A percentile compares a stretch with the other conserved stretches of the same genome.
phyloP scores from a whole-genome alignment of 1,140 invertebrate species.

The Drosophila lacteicornis region DNA sequence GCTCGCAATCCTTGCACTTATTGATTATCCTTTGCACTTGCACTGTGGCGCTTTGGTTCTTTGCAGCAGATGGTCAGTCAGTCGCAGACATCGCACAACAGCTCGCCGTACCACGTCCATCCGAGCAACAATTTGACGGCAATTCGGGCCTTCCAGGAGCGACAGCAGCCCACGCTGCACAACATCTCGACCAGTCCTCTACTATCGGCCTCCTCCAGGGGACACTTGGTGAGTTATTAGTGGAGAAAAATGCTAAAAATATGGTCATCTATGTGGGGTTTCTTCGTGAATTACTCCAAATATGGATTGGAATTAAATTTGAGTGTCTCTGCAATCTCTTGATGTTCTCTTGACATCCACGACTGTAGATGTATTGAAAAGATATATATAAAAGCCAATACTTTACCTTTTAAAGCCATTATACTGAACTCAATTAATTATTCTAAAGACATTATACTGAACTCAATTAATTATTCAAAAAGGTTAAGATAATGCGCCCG shows the following conservation, averaged over 20 bases:
- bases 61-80: conserved; percentile 60
- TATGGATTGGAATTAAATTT: not conserved
- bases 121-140: conserved; percentile 82
- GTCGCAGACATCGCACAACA: conserved; percentile 64
- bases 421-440: too few relatives aligned
- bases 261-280: not conserved
- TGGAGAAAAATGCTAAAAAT: too few relatives aligned
- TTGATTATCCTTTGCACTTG: conserved; percentile 36
- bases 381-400: not conserved
- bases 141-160: conserved; percentile 81
- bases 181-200: conserved; percentile 83
- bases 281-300: not conserved
- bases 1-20: conserved; percentile 24
- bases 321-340: not conserved
- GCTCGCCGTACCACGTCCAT: conserved; percentile 84
- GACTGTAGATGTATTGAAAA: too few relatives aligned
- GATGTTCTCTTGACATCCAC: not conserved
- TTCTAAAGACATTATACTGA: not conserved
- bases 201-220: conserved; percentile 70
- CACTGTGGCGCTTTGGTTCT: conserved; percentile 9
- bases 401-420: too few relatives aligned
- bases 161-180: conserved; percentile 68
- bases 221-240: conserved; percentile 65
- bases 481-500: not conserved
- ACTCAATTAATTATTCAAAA: not conserved